A percentile compares a stretch with the other conserved stretches of the same genome.
Evolutionary conservation across 2,888 invertebrate species (phyloP).

Genomic region (Apotomis capreana): DNA sequence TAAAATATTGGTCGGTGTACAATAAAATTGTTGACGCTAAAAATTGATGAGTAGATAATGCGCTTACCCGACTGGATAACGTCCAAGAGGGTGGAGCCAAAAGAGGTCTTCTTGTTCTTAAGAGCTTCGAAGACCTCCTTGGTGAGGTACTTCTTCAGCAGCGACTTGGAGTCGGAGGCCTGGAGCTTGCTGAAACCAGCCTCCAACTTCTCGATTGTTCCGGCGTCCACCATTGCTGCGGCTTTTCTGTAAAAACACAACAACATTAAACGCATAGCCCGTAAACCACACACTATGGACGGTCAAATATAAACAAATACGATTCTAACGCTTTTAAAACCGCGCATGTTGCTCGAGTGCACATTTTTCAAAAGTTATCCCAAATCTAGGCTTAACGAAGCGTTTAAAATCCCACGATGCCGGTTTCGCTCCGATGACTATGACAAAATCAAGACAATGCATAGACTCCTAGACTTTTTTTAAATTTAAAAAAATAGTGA

Average conservation of each 20-base stretch:
- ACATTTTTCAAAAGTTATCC: constrained; percentile 61
- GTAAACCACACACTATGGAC: constrained; percentile 4
- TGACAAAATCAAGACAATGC: constrained; percentile 40
- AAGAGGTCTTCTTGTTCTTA: constrained; percentile 96
- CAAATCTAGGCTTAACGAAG: constrained; percentile 34
- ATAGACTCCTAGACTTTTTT: constrained; percentile 46
- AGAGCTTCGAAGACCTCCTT: constrained; percentile 95
- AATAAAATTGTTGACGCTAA: too few species aligned
- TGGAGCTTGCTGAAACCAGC: constrained; percentile 94
- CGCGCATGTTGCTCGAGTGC: constrained; percentile 78
- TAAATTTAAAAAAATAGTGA: constrained; percentile 61
- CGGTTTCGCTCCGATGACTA: constrained; percentile 38
- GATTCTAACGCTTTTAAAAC: constrained; percentile 78
- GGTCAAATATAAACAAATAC: constrained; percentile 45
- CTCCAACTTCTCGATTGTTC: constrained; percentile 95
- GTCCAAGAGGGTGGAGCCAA: constrained; percentile 96
- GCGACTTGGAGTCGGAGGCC: constrained; percentile 95
- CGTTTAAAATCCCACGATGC: constrained; percentile 40
- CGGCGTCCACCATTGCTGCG: constrained; percentile 95
- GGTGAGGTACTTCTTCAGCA: constrained; percentile 97
- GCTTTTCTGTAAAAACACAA: constrained; percentile 84
- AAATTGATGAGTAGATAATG: not conserved
- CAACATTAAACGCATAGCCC: constrained; percentile 26
- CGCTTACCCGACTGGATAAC: constrained; percentile 95
- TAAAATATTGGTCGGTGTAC: too few species aligned